These are phyloP conservation scores for Amphiprion ocellaris DNA, from an alignment of 2,113 vertebrate genomes.

Conservation along the genomic window DNA sequence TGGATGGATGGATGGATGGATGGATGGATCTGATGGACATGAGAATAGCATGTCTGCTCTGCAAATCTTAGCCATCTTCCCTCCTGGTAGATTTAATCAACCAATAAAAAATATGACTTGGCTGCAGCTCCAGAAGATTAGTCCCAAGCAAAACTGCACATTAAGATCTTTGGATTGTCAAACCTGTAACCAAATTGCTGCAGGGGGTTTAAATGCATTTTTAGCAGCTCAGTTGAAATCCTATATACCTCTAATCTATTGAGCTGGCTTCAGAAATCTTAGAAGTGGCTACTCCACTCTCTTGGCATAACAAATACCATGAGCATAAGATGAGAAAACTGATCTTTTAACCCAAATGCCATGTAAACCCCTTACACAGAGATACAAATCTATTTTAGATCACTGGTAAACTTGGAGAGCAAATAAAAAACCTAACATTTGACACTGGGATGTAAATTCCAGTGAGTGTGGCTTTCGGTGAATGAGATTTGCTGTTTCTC, in stretches of 20 bases:
- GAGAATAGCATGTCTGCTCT: neutral
- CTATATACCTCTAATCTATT: neutral
- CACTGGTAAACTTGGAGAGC: neutral
- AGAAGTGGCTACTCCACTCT: neutral
- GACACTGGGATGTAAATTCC: neutral
- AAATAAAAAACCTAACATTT: neutral
- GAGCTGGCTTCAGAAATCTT: neutral
- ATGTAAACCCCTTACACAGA: neutral
- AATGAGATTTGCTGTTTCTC: slow-evolving; percentile 22
- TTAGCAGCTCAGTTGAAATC: neutral
- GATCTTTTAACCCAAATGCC: neutral
- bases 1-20: no score
- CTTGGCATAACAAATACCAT: no score
- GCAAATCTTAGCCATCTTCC: neutral
- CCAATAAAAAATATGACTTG: neutral
- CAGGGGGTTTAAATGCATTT: neutral
- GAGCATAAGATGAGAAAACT: neutral
- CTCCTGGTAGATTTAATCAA: neutral
- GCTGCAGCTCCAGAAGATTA: neutral
- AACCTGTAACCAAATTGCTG: neutral
- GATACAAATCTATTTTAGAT: neutral
- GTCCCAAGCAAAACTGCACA: neutral
- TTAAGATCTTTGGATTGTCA: neutral
- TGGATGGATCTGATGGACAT: no score
- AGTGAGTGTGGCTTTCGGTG: neutral